A percentile compares a stretch with the other conserved stretches of the same genome.
Evolutionary conservation across 2,888 invertebrate species (phyloP).

Genomic region (Caenorhabditis sp.): DNA sequence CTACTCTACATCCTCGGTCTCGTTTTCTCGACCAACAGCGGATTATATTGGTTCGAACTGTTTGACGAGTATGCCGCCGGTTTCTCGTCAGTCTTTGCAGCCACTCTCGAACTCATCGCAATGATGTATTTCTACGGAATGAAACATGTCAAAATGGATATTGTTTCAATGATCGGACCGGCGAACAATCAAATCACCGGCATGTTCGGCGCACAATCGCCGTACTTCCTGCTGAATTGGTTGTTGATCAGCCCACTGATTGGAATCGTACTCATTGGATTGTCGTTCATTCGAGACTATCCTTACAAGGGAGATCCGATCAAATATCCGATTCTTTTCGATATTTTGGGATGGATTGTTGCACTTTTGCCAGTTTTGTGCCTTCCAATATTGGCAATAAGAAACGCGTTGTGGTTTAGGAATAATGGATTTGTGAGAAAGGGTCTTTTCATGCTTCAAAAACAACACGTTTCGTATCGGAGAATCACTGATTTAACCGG

Average conservation of each 20-base stretch:
- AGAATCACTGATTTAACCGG: background rate
- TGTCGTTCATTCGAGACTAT: slow-evolving; percentile 16
- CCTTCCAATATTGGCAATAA: slow-evolving; percentile 10
- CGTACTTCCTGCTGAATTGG: background rate
- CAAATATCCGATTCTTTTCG: slow-evolving; percentile 24
- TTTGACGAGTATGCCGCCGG: slow-evolving; percentile 35
- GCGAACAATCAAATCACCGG: background rate
- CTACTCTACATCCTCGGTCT: slow-evolving; percentile 44
- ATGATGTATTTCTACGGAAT: background rate
- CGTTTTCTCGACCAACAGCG: slow-evolving; percentile 40
- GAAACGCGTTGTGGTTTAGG: slow-evolving; percentile 7
- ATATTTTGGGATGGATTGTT: slow-evolving; percentile 26
- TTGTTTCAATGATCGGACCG: background rate
- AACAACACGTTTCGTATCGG: slow-evolving; percentile 4
- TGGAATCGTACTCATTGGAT: slow-evolving; percentile 9
- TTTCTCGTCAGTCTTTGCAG: background rate
- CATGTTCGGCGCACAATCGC: background rate
- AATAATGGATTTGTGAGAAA: background rate
- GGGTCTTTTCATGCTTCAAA: slow-evolving; percentile 8
- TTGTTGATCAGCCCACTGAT: background rate
- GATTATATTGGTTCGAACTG: slow-evolving; percentile 34
- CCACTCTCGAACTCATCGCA: background rate
- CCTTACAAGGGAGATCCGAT: slow-evolving; percentile 11
- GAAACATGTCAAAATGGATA: slow-evolving; percentile 17
- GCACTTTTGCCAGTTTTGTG: slow-evolving; percentile 16